Conservation (phyloP, 2,888 invertebrate genomes). For the Pseudococcus viburni region DNA sequence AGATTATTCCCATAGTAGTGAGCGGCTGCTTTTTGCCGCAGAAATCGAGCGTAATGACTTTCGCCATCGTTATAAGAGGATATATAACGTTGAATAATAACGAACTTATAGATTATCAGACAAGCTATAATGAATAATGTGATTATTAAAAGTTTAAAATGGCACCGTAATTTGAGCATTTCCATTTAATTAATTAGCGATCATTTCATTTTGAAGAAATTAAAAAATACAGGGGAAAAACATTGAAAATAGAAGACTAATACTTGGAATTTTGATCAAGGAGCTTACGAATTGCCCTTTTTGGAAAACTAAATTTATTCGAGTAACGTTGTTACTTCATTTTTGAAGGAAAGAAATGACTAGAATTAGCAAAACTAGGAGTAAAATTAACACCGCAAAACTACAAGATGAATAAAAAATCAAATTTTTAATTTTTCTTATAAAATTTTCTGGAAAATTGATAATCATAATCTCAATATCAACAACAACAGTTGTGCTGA, state of each 20-base stretch:
- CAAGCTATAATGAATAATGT: background rate
- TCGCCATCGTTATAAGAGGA: background rate
- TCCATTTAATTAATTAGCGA: background rate
- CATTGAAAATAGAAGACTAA: background rate
- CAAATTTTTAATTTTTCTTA: too few species aligned
- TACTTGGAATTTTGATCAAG: background rate
- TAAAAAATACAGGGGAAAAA: background rate
- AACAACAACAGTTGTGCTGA: background rate
- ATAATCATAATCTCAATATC: background rate
- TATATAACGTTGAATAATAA: constrained; percentile 33
- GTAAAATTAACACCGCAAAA: too few species aligned
- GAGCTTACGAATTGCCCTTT: too few species aligned
- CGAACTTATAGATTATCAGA: constrained; percentile 13
- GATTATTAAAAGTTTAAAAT: background rate
- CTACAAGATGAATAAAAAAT: too few species aligned
- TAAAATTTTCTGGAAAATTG: too few species aligned
- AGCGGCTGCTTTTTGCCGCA: background rate
- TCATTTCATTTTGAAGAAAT: background rate
- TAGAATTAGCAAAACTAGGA: too few species aligned
- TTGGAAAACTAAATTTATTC: too few species aligned
- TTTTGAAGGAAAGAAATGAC: background rate
- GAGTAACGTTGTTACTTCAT: background rate
- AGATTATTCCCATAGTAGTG: background rate
- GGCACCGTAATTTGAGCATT: constrained; percentile 10
- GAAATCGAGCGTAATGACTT: background rate